Base-by-base conservation (phyloP, 64 coral and sea anemone genomes). In the Porites lutea region DNA sequence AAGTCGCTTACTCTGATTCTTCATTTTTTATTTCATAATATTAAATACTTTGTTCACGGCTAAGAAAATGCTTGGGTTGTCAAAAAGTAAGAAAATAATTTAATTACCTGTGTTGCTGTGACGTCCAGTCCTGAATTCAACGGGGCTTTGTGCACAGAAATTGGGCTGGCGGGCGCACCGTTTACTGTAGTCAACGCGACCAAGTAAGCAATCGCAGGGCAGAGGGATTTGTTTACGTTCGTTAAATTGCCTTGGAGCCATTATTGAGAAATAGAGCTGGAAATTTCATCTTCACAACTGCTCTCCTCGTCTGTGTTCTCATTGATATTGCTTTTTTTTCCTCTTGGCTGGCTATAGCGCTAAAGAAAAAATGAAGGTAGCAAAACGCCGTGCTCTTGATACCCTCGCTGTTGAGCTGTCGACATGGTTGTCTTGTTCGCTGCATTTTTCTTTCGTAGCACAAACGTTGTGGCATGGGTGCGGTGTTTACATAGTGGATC, bases 351-450 rank as follows among this genome's bases (percentile, higher is more conserved):
- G 71, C 8, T 15, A 87, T 67, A 12, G 67, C 43, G 43, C 83
- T 87, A 50, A 73, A 87, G 67, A 37, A 71, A 87, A 37, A 87
- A 87, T 51, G 83, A 66, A 87, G 3, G 54, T 87, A 87, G 49
- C 83, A 87, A 4, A 87, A 14, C 14, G 46, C 21, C 11, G 52
- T 68, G 2, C 65, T 48, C 23, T 73, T 72, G 12, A 73, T 87
- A 5, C 12, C 22, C 14, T 72, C 83, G 48, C 67, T 72, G 48
- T 87, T 52, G 8, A 72, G 50, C 71, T 87, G 48, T 5, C 47
- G 49, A 73, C 83, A 87, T 23, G 50, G 83, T 47, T 45, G 12
- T 73, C 47, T 73, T 0, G 23, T 13, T 73, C 2, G 37, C 8
- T 5, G 23, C 71, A 73, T 73, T 63, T 3, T 71, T 6, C 23